Evolutionary conservation across 2,113 vertebrate genomes (phyloP).

Genomic region (Psilopsiagon aymara): DNA sequence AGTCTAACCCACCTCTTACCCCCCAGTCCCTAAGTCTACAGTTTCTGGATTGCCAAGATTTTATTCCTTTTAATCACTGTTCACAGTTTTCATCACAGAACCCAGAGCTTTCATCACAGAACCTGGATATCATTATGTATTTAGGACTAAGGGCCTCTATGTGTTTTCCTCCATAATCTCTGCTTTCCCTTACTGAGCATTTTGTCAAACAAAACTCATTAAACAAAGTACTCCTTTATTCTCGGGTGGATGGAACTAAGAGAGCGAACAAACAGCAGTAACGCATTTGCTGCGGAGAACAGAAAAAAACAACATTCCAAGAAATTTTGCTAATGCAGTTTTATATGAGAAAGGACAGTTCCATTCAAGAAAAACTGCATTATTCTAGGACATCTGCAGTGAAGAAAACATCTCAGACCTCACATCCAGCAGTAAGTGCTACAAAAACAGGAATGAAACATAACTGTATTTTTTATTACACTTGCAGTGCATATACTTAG

Average conservation of each 20-base stretch:
- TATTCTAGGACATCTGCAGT: conserved; percentile 12
- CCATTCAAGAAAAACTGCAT: conserved; percentile 11
- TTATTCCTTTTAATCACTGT: neutral
- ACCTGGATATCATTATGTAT: neutral
- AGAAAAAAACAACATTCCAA: conserved; percentile 37
- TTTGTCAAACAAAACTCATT: conserved; percentile 43
- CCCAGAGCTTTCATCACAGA: neutral
- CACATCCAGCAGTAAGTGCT: conserved; percentile 38
- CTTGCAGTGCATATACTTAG: neutral
- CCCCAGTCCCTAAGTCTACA: neutral
- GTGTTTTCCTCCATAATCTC: conserved; percentile 58
- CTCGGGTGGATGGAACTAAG: conserved; percentile 56
- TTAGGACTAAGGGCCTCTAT: neutral
- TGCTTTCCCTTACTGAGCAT: conserved; percentile 55
- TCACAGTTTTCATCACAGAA: neutral
- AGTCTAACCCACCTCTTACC: neutral
- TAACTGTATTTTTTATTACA: neutral
- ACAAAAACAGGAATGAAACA: neutral
- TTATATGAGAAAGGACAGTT: conserved; percentile 21
- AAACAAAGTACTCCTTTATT: conserved; percentile 75
- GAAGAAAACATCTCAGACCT: conserved; percentile 44
- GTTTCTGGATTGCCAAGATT: neutral
- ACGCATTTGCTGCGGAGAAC: conserved; percentile 41
- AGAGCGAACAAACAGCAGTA: conserved; percentile 48
- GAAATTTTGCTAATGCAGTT: conserved; percentile 37